Conservation (phyloP, 1,140 invertebrate species). For the Drosophila repletoides region DNA sequence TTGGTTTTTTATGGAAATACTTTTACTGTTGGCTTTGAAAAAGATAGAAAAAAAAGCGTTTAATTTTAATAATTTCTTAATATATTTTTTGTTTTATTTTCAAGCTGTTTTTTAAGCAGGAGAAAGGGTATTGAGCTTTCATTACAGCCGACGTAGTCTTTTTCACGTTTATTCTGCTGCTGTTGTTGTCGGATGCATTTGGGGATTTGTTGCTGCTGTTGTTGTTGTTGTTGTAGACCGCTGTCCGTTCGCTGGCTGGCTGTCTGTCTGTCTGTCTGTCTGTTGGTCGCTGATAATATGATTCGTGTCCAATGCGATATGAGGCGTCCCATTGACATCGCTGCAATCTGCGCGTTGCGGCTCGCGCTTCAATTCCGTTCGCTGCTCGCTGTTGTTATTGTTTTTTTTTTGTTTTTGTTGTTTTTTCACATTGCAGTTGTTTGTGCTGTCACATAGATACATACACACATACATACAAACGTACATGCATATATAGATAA, state of each 20-base stretch:
- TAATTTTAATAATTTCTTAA: too few relatives aligned
- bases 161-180: constrained; percentile 15
- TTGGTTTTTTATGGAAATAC: too few relatives aligned
- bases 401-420: constrained; percentile 35
- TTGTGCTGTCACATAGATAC: constrained; percentile 53
- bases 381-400: constrained; percentile 1
- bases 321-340: constrained; percentile 44
- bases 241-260: constrained; percentile 18
- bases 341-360: constrained; percentile 38
- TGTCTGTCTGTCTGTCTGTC: constrained; percentile 36
- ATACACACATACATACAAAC: background rate
- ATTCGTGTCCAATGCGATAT: constrained; percentile 64
- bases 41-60: too few relatives aligned
- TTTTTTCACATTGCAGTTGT: constrained; percentile 54
- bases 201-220: constrained; percentile 26
- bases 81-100: too few relatives aligned
- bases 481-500: background rate
- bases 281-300: constrained; percentile 59
- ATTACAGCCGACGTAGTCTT: background rate
- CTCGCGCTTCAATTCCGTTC: constrained; percentile 48
- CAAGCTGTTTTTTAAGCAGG: background rate
- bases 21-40: too few relatives aligned
- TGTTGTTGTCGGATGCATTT: constrained; percentile 37
- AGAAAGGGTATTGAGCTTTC: background rate
- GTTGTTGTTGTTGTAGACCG: constrained; percentile 41